Evolutionary conservation across 2,888 invertebrate genomes (phyloP).

Genomic region (Lucinisca nassula): DNA sequence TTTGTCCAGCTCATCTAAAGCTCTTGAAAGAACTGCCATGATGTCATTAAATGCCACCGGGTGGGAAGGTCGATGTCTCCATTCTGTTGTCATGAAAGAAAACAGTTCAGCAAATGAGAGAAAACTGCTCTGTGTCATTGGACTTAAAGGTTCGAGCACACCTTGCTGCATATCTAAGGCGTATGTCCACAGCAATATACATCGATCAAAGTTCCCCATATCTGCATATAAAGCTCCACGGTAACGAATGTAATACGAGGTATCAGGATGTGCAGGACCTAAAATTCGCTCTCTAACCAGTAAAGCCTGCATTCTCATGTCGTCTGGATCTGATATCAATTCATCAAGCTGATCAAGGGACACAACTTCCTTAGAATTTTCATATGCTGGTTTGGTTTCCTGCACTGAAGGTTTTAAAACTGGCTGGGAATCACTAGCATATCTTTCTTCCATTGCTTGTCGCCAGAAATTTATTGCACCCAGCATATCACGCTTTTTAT

Average conservation of each 20-base stretch:
- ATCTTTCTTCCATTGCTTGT: constrained; percentile 94
- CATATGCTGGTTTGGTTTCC: constrained; percentile 95
- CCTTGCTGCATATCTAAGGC: constrained; percentile 98
- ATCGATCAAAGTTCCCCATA: constrained; percentile 94
- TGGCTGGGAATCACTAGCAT: constrained; percentile 61
- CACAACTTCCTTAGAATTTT: constrained; percentile 94
- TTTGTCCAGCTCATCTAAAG: constrained; percentile 90
- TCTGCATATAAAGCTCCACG: constrained; percentile 98
- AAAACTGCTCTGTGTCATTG: constrained; percentile 97
- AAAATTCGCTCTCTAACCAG: constrained; percentile 97
- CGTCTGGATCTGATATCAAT: constrained; percentile 97
- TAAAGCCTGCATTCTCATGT: constrained; percentile 96
- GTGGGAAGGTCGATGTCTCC: constrained; percentile 90
- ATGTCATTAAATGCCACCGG: constrained; percentile 95
- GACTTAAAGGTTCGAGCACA: constrained; percentile 96
- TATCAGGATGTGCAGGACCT: constrained; percentile 97
- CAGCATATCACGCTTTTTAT: constrained; percentile 97
- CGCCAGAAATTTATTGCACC: constrained; percentile 95
- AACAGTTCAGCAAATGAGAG: constrained; percentile 97
- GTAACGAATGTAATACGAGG: constrained; percentile 98
- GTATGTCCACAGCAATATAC: constrained; percentile 98
- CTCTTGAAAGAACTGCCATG: constrained; percentile 94
- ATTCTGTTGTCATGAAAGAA: constrained; percentile 95
- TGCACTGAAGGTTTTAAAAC: constrained; percentile 93
- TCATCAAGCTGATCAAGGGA: constrained; percentile 94